Evolutionary conservation across 2,888 invertebrate genomes (phyloP).

Genomic region (Liodrosophila aerea): DNA sequence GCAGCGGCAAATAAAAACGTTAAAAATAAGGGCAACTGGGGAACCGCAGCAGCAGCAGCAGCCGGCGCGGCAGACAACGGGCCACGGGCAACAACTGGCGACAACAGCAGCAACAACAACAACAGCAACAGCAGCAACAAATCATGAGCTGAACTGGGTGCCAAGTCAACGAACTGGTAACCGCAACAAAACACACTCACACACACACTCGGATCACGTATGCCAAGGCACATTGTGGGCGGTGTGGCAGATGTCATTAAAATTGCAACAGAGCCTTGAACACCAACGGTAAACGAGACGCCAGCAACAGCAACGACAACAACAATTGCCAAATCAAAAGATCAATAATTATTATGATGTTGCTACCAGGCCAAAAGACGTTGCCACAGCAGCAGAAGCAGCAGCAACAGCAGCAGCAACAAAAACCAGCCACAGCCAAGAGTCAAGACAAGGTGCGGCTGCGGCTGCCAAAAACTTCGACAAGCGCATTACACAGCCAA

Average conservation of each 20-base stretch:
- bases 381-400: slow-evolving; percentile 37
- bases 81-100: too few species aligned
- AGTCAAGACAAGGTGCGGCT: slow-evolving; percentile 69
- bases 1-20: slow-evolving; percentile 68
- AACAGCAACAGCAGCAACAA: slow-evolving; percentile 57
- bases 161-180: slow-evolving; percentile 74
- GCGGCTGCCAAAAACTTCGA: slow-evolving; percentile 71
- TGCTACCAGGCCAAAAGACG: slow-evolving; percentile 44
- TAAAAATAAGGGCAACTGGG: slow-evolving; percentile 63
- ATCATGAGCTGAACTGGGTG: slow-evolving; percentile 65
- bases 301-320: slow-evolving; percentile 9
- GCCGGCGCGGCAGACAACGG: too few species aligned
- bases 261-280: slow-evolving; percentile 68
- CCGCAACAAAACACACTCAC: slow-evolving; percentile 57
- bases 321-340: slow-evolving; percentile 70
- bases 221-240: slow-evolving; percentile 9
- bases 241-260: slow-evolving; percentile 69
- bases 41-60: slow-evolving; percentile 34
- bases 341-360: slow-evolving; percentile 79
- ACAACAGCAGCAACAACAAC: slow-evolving; percentile 37
- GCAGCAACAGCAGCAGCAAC: slow-evolving; percentile 12
- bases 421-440: slow-evolving; percentile 58
- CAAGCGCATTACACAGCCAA: slow-evolving; percentile 74
- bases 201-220: slow-evolving; percentile 11
- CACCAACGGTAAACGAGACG: slow-evolving; percentile 31